phyloP scores from a whole-genome alignment of 1,140 invertebrate genomes.

The Zaprionus nigranus region DNA sequence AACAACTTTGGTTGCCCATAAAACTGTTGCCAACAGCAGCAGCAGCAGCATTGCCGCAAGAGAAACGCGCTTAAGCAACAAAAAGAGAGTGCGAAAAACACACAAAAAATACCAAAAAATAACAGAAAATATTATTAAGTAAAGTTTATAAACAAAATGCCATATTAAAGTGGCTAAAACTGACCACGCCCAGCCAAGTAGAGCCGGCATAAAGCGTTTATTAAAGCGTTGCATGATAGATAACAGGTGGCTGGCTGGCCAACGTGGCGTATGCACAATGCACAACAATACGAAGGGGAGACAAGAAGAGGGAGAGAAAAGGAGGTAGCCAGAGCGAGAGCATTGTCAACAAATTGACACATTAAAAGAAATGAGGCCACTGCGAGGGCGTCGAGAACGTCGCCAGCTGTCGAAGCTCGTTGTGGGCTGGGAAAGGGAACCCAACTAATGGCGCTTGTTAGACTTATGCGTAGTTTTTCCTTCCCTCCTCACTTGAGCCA shows the following conservation, averaged over 20 bases:
- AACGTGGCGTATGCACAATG: slow-evolving; percentile 40
- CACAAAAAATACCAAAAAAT: slow-evolving; percentile 14
- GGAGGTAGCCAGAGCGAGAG: slow-evolving; percentile 25
- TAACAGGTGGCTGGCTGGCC: slow-evolving; percentile 59
- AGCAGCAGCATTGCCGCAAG: slow-evolving; percentile 5
- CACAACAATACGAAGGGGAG: background rate
- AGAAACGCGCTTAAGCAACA: too few species aligned
- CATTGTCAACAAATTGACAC: slow-evolving; percentile 78
- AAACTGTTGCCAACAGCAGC: slow-evolving; percentile 43
- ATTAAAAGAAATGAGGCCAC: slow-evolving; percentile 83
- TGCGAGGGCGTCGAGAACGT: slow-evolving; percentile 50
- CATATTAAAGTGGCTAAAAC: slow-evolving; percentile 38
- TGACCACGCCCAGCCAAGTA: background rate
- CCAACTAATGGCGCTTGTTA: slow-evolving; percentile 79
- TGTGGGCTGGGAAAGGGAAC: slow-evolving; percentile 5
- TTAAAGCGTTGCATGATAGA: slow-evolving; percentile 69
- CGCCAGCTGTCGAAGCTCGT: slow-evolving; percentile 59
- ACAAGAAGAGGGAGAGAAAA: background rate
- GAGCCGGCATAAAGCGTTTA: slow-evolving; percentile 58
- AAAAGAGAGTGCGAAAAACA: slow-evolving; percentile 5
- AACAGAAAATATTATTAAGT: slow-evolving; percentile 23
- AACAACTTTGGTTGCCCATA: slow-evolving; percentile 38
- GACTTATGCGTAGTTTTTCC: slow-evolving; percentile 50
- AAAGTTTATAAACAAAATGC: slow-evolving; percentile 41
- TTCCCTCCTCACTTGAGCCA: slow-evolving; percentile 21